phyloP scores from a whole-genome alignment of 2,113 vertebrate genomes.

The Pipa parva region DNA sequence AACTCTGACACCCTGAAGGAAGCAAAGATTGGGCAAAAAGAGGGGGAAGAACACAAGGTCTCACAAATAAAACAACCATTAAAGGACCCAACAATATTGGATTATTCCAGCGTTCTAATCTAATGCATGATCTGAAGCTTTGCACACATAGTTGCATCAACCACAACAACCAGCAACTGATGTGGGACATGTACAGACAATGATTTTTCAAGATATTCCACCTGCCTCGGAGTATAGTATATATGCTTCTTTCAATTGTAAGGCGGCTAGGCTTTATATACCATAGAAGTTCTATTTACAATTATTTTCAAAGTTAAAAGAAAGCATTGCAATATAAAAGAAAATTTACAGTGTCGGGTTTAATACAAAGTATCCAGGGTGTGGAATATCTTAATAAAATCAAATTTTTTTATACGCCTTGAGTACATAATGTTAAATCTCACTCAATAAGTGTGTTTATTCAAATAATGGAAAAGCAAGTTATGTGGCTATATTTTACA shows the following conservation, averaged over 20 bases:
- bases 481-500: no score
- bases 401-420: slow-evolving; percentile 14
- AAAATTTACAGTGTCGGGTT: neutral
- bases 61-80: slow-evolving; percentile 48
- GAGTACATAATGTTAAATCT: no score
- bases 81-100: slow-evolving; percentile 24
- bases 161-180: slow-evolving; percentile 14
- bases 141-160: slow-evolving; percentile 32
- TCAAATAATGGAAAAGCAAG: no score
- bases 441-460: no score
- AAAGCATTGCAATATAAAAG: neutral
- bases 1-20: slow-evolving; percentile 83
- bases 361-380: neutral
- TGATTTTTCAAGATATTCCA: slow-evolving; percentile 34
- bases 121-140: slow-evolving; percentile 21
- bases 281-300: no score
- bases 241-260: neutral
- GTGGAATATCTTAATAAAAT: slow-evolving; percentile 39
- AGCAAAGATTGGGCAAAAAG: slow-evolving; percentile 48
- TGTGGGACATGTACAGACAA: neutral
- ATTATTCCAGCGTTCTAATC: slow-evolving; percentile 15
- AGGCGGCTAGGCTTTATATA: no score
- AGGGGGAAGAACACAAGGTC: slow-evolving; percentile 38
- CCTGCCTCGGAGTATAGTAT: neutral
- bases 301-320: no score